Evolutionary conservation across 2,797 vertebrate species (phyloP), one percentile per base, ranked within the genome.

Genomic region (Sebastes iracundus): DNA sequence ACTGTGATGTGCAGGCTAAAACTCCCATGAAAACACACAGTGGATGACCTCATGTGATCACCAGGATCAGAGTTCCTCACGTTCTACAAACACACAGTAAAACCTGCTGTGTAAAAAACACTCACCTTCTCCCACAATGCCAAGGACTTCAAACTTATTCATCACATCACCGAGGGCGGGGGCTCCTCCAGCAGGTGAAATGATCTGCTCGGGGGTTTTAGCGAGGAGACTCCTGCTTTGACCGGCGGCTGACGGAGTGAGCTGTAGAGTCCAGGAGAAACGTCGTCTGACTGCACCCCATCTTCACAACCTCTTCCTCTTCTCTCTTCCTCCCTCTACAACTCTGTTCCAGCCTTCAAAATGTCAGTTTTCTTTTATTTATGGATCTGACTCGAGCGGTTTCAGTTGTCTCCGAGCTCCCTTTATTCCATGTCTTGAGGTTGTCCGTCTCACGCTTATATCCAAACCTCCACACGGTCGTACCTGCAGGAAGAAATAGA

Each of bases 141-240:
- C 98, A 98, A 99, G 98, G 96, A 99, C 99, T 96, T 99, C 98
- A 99, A 99, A 99, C 98, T 99, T 99, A 99, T 99, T 99, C 98
- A 99, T 99, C 97, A 99, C 98, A 99, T 99, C 97, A 99, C 98
- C 96, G 94, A 97, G 97, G 94, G 96, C 25, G 96, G 96, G 97
- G 96, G 96, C 96, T 97, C 96, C 97, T 99, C 97, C 97, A 97
- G 96, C 97, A 97, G 97, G 97, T 97, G 96, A 98, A 99, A 93
- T 20, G 56, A 77, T 86, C 81, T 78, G 88, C 88, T 92, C 86
- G 0, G 85, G 94, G 94, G 85, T 94, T 96, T 96, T 90, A 95
- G 87, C 38, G 60, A 78, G 87, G 90, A 87, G 77, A 1, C 83
- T 93, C 83, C 86, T 81, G 87, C 75, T 87, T 81, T 25, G 82